Percentiles rank a stretch among this genome's conserved stretches.
These are phyloP conservation scores for Holotrichia oblita DNA, from an alignment of 1,140 invertebrate species.

Conservation along the genomic window DNA sequence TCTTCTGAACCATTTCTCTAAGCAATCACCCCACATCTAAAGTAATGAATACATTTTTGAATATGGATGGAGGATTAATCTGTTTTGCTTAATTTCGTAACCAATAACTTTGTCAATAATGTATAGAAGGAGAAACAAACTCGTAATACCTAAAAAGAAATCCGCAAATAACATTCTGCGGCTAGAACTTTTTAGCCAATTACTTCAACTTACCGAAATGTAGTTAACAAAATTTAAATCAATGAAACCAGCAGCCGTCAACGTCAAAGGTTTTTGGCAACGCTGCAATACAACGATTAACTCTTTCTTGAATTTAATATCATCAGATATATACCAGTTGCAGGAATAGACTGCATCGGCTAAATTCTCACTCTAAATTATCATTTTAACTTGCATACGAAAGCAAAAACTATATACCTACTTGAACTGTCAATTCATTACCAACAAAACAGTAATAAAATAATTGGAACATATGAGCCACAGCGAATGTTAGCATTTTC, in stretches of 20 bases:
- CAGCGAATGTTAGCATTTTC: constrained; percentile 15
- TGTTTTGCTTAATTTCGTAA: not conserved
- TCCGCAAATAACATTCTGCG: too few species aligned
- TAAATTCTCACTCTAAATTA: constrained; percentile 29
- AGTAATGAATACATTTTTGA: too few species aligned
- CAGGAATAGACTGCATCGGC: not conserved
- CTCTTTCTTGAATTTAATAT: not conserved
- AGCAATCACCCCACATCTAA: too few species aligned
- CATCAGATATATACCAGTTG: not conserved
- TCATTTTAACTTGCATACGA: not conserved
- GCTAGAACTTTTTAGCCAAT: not conserved
- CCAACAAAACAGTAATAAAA: constrained; percentile 39
- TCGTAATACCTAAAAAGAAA: not conserved
- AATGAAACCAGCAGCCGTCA: constrained; percentile 22
- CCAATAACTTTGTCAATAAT: not conserved
- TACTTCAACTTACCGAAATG: not conserved
- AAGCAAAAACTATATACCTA: not conserved
- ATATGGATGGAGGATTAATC: too few species aligned
- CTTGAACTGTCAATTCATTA: constrained; percentile 10
- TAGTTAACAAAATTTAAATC: constrained; percentile 31
- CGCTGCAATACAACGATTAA: constrained; percentile 14
- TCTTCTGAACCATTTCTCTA: too few species aligned
- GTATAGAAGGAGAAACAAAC: constrained; percentile 7
- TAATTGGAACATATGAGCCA: constrained; percentile 29
- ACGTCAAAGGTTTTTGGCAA: not conserved